These are phyloP conservation scores for Tychaedon coryphoeus DNA, from an alignment of 2,113 vertebrate species.

Conservation along the genomic window DNA sequence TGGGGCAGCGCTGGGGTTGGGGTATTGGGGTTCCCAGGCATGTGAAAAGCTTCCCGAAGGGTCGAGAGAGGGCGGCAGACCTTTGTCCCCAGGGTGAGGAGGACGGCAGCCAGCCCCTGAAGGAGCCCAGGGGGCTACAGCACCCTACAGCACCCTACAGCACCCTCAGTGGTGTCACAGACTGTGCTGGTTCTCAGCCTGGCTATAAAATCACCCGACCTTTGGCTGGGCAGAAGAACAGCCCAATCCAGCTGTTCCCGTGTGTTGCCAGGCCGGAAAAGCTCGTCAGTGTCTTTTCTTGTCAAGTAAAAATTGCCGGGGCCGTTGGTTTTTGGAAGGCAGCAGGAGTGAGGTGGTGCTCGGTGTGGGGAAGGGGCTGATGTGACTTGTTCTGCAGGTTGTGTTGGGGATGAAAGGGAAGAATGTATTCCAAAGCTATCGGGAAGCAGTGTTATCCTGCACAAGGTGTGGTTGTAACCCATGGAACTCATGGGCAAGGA, in stretches of 20 bases:
- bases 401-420: background rate
- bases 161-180: background rate
- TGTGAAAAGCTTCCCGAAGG: background rate
- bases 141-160: fast-evolving
- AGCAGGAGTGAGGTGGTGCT: background rate
- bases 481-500: fast-evolving
- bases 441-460: background rate
- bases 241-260: background rate
- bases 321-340: background rate
- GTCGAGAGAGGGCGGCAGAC: background rate
- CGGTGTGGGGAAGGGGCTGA: background rate
- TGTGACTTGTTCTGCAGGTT: background rate
- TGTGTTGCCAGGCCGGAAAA: background rate
- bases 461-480: background rate
- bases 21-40: fast-evolving
- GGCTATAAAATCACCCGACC: background rate
- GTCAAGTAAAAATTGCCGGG: background rate
- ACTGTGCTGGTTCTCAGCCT: background rate
- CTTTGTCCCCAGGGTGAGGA: background rate
- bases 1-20: too few relatives aligned
- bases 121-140: fast-evolving
- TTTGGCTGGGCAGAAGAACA: background rate
- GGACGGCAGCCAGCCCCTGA: background rate
- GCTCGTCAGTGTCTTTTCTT: background rate
- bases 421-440: fast-evolving